Evolutionary conservation across 2,888 invertebrate genomes (phyloP), one percentile per base, ranked within the genome.

Genomic region (Hirtodrosophila confusa): DNA sequence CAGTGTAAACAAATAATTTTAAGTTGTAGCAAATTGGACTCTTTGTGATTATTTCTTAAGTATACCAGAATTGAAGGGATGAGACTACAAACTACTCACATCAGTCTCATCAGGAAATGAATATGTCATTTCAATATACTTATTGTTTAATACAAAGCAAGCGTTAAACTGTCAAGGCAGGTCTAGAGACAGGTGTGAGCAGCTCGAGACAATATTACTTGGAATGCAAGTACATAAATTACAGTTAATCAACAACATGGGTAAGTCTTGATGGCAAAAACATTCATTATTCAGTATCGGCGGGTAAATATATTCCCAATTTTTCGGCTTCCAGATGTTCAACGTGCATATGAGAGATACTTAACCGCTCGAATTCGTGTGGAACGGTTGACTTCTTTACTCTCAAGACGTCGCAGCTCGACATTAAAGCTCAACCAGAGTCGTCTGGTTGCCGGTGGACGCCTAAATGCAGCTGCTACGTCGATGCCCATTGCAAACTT

Each of bases 291-390:
- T 17, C 17, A 17, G 17, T 17, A 1, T 17, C 9, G 3, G 12
- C 8, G 27, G 6, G 3, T 10, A 0, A 27, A 9, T 10, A 3
- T 4, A 27, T 33, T 9, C 3, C 0, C 7, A 8, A 9, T 23
- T 2, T 0, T 3, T 8, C 11, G 10, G 0, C 0, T 4, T 9
- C 0, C 23, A 72, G 72, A 71, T 51, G 45, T 64, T 8, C 54
- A 39, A 31, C 76, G 72, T n/a, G 11, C 39, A 0, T 71, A 58
- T 44, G 45, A 36, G 10, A 48, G 9, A 10, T 76, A 76, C 55
- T 29, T 72, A 12, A 48, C 8, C 2, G 76, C 71, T 7, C 45
- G 39, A n/a, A 41, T 39, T 27, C 71, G 71, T 35, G 44, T 11
- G 7, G 58, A 60, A 10, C 50, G 31, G 3, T 9, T 64, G 1